Evolutionary conservation across 2,797 vertebrate species (phyloP), one percentile per base, ranked within the genome.

Genomic region (Pachyuromys duprasi): DNA sequence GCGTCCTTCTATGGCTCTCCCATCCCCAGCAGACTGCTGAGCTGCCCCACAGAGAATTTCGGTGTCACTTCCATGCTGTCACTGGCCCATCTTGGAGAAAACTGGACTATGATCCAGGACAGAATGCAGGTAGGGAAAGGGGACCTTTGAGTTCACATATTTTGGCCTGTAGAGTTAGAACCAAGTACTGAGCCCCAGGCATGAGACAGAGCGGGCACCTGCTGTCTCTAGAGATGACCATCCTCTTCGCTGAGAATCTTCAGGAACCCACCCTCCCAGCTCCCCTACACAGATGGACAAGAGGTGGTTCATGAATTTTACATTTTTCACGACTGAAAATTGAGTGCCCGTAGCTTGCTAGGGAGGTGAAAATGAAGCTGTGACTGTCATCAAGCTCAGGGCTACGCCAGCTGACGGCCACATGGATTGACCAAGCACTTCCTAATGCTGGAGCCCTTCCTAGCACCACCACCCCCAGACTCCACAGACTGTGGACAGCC

Each of bases 281-380:
- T 24, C 57, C 28, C 88, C 36, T 94, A 67, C 69, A 62, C 92
- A 95, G 93, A 70, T 33, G 39, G 60, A 31, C 57, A 91, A 39
- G 62, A 86, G 82, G 42, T 31, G 26, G 55, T 81, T 97, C 96
- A 93, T 97, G 94, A 95, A 94, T 62, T 96, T 96, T 57, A 93
- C 86, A 96, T 95, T 89, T 49, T 97, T 97, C n/a, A 3, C 8
- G 24, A 55, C 95, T 97, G 94, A 91, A 97, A 97, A 97, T 69
- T 75, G 93, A 95, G 91, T 95, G 84, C 28, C 97, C 96, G 91
- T 89, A 89, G 83, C 69, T 55, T 87, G 80, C 31, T 75, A 49
- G 91, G 93, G 95, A 95, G 90, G 92, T 96, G 83, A 84, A 96
- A 95, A 97, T 91, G 75, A 97, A 97, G 81, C 91, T 94, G 78